Percentiles rank a stretch among this genome's conserved stretches.
Evolutionary conservation across 2,888 invertebrate species (phyloP).

Genomic region (Biston betularia): DNA sequence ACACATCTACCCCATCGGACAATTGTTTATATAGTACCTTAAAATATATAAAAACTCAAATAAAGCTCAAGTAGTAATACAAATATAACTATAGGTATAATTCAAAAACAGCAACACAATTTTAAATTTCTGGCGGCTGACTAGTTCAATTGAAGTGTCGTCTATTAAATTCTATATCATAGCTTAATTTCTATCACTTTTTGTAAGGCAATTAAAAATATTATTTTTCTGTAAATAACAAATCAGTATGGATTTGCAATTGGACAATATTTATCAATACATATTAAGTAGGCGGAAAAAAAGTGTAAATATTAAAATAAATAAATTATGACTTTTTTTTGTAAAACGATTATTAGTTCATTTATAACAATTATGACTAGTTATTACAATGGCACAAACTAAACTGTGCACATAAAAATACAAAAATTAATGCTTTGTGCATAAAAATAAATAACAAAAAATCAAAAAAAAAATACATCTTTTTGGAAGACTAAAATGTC

Average conservation of each 20-base stretch:
- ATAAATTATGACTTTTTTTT: conserved; percentile 6
- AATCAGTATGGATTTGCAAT: no score
- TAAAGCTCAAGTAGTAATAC: not conserved
- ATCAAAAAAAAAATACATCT: conserved; percentile 25
- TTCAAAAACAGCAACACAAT: not conserved
- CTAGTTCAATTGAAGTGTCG: conserved; percentile 59
- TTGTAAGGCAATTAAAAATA: conserved; percentile 66
- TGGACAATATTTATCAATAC: no score
- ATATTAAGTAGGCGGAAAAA: not conserved
- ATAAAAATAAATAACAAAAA: conserved; percentile 26
- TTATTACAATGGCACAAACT: conserved; percentile 40
- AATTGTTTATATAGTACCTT: no score
- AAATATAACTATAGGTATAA: not conserved
- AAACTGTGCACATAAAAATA: conserved; percentile 32
- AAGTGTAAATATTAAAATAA: not conserved
- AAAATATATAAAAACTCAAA: conserved; percentile 28
- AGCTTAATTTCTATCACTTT: conserved; percentile 56
- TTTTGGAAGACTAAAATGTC: conserved; percentile 47
- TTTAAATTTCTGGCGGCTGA: conserved; percentile 41
- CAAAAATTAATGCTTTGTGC: conserved; percentile 45
- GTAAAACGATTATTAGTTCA: conserved; percentile 35
- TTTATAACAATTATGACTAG: conserved; percentile 47
- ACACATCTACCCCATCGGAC: no score
- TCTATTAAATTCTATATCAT: conserved; percentile 57
- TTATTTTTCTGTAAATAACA: conserved; percentile 22